Conservation (phyloP, 2,113 vertebrate species). For the Nematolebias whitei region DNA sequence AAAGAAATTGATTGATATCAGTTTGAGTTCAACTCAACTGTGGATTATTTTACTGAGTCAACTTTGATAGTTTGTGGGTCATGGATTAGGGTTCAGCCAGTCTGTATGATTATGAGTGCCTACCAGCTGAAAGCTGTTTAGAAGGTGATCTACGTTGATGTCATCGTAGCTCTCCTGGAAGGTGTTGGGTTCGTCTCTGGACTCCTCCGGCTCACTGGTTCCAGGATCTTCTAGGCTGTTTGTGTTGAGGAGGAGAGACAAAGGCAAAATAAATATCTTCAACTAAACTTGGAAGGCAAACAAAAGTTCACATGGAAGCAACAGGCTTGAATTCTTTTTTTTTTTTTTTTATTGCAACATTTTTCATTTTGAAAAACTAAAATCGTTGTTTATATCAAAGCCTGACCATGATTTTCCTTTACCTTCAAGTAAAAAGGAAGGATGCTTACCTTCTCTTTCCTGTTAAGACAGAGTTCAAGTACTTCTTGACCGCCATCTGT, state of each 20-base stretch:
- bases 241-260: not conserved
- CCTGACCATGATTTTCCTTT: not conserved
- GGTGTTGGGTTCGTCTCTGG: conserved; percentile 79
- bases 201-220: conserved; percentile 81
- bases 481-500: conserved; percentile 97
- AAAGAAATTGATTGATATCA: too few species aligned
- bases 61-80: too few species aligned
- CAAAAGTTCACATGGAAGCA: too few species aligned
- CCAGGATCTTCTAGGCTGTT: conserved; percentile 85
- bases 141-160: conserved; percentile 82
- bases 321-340: too few species aligned
- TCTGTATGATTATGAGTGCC: conserved; percentile 20
- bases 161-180: conserved; percentile 87
- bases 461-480: conserved; percentile 90
- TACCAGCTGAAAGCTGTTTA: conserved; percentile 87
- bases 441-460: conserved; percentile 90
- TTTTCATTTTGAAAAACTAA: too few species aligned
- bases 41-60: too few species aligned
- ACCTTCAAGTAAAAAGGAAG: not conserved
- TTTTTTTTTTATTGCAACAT: too few species aligned
- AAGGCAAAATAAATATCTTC: not conserved
- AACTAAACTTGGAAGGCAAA: too few species aligned
- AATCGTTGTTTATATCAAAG: not conserved
- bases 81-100: too few species aligned
- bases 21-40: too few species aligned